Evolutionary conservation across 2,797 vertebrate species (phyloP).

Genomic region (Myotis findleyi): DNA sequence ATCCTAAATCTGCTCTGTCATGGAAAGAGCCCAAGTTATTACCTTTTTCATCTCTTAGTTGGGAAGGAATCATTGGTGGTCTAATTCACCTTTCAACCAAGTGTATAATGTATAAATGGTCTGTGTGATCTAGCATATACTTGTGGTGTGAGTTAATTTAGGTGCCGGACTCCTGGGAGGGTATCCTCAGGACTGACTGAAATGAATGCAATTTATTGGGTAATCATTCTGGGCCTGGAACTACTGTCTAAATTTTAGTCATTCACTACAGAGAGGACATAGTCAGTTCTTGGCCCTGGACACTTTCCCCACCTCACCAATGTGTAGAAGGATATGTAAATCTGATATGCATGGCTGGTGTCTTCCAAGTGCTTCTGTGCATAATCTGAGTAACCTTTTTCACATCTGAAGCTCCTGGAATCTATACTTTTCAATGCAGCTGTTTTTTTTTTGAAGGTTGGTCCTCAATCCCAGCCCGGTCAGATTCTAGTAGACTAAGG

Average conservation of each 20-base stretch:
- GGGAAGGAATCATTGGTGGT: background rate
- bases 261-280: background rate
- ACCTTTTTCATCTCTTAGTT: background rate
- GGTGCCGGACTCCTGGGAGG: background rate
- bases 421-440: background rate
- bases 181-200: background rate
- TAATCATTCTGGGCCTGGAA: background rate
- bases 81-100: background rate
- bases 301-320: background rate
- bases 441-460: background rate
- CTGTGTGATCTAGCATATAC: background rate
- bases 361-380: background rate
- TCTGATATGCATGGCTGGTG: background rate
- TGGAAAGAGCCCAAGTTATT: background rate
- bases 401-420: too few species aligned
- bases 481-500: background rate
- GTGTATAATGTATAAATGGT: background rate
- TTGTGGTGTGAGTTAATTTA: background rate
- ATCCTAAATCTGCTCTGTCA: background rate
- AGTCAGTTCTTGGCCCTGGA: too few species aligned
- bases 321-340: background rate
- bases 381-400: background rate
- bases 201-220: background rate
- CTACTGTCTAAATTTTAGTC: background rate
- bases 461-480: background rate